Evolutionary conservation across 2,797 vertebrate genomes (phyloP).

Genomic region (Pteropus rufus): DNA sequence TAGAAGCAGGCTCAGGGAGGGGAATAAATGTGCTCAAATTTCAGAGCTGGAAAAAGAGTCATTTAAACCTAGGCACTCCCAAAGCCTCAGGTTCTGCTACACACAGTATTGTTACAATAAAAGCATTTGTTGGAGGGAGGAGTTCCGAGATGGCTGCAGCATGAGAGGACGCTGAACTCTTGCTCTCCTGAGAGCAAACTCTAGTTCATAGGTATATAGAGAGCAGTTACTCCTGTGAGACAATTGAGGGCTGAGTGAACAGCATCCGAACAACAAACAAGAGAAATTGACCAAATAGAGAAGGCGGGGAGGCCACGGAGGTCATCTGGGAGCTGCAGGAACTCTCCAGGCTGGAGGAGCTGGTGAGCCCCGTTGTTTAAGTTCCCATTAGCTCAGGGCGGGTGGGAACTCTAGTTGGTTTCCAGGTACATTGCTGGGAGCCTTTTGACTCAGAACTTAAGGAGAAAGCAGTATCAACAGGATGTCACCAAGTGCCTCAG

Average conservation of each 20-base stretch:
- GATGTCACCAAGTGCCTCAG: not conserved
- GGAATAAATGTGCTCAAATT: not conserved
- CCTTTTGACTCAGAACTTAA: not conserved
- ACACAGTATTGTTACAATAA: not conserved
- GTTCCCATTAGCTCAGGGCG: too few relatives aligned
- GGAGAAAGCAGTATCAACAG: not conserved
- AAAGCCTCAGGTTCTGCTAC: not conserved
- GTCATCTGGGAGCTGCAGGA: not conserved
- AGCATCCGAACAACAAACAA: not conserved
- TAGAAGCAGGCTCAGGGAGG: not conserved
- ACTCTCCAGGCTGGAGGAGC: not conserved
- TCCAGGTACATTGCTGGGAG: not conserved
- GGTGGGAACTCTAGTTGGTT: not conserved
- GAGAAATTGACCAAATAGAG: not conserved
- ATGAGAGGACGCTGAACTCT: accelerated
- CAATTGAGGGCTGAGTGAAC: not conserved
- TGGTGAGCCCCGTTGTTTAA: not conserved
- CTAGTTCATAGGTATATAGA: not conserved
- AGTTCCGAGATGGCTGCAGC: not conserved
- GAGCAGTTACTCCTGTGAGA: not conserved
- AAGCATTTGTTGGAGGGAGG: not conserved
- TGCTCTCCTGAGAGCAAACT: not conserved
- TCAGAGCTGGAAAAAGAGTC: not conserved
- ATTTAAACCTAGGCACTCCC: not conserved
- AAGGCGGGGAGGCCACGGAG: not conserved